Evolutionary conservation across 2,797 vertebrate species (phyloP).

Genomic region (Tapirus indicus): DNA sequence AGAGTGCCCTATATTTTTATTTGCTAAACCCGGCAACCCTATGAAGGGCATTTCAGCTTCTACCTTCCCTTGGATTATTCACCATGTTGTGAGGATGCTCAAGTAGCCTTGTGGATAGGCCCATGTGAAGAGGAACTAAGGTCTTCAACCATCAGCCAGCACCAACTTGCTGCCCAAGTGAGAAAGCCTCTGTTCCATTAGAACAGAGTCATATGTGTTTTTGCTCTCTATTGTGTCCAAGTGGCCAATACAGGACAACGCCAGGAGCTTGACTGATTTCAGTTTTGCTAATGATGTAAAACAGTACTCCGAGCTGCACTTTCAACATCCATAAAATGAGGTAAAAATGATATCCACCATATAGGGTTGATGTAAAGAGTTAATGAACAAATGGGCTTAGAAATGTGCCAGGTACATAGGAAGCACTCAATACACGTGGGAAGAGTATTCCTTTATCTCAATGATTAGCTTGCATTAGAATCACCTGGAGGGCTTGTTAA

Average conservation of each 20-base stretch:
- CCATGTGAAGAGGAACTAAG: background rate
- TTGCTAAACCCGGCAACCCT: background rate
- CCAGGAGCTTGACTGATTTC: background rate
- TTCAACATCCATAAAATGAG: background rate
- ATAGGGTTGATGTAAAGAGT: background rate
- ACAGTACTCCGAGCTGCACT: background rate
- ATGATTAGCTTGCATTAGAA: background rate
- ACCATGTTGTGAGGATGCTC: background rate
- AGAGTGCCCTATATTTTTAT: background rate
- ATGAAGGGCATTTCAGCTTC: background rate
- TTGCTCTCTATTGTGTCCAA: background rate
- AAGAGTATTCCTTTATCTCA: background rate
- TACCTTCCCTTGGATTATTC: background rate
- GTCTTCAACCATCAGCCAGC: too few relatives aligned
- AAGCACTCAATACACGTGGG: background rate
- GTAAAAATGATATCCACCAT: background rate
- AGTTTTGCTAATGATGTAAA: background rate
- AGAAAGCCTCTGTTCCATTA: background rate
- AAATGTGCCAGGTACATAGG: background rate
- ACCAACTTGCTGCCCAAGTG: background rate
- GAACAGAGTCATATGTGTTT: background rate
- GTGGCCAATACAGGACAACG: too few relatives aligned
- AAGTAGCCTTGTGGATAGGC: background rate
- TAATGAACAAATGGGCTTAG: background rate
- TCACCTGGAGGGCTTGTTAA: background rate